A percentile compares a stretch with the other conserved stretches of the same genome.
Conservation (phyloP, 2,797 vertebrate genomes). For the Fratercula arctica region DNA sequence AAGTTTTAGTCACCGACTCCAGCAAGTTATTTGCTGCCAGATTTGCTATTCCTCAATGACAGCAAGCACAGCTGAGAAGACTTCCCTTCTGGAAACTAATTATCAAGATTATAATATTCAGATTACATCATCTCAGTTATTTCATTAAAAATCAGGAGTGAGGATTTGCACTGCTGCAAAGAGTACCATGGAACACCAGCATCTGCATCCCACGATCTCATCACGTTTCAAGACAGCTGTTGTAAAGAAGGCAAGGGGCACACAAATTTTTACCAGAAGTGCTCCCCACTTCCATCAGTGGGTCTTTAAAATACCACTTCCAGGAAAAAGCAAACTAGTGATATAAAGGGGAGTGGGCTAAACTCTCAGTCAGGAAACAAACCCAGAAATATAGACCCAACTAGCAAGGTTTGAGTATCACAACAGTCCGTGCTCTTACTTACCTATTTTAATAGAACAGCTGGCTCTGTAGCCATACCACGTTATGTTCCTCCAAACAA, state of each 20-base stretch:
- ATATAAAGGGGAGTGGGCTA: not conserved
- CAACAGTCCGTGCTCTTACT: not conserved
- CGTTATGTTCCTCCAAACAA: accelerated
- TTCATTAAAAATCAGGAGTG: not conserved
- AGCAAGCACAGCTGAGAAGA: not conserved
- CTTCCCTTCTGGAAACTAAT: not conserved
- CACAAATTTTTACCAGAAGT: not conserved
- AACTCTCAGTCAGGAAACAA: not conserved
- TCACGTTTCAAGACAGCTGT: not conserved
- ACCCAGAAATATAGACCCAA: not conserved
- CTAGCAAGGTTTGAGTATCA: not conserved
- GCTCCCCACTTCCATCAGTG: not conserved
- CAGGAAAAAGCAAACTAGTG: not conserved
- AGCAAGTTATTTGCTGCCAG: not conserved
- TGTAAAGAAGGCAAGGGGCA: not conserved
- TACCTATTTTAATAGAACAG: not conserved
- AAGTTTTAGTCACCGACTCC: not conserved
- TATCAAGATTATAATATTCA: not conserved
- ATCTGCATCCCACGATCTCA: not conserved
- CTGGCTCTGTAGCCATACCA: not conserved
- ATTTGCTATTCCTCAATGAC: not conserved
- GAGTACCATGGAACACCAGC: not conserved
- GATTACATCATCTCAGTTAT: not conserved
- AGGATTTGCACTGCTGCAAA: not conserved
- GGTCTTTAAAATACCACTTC: not conserved